Conservation (phyloP, 2,113 vertebrate genomes). For the Hippocampus mohnikei region DNA sequence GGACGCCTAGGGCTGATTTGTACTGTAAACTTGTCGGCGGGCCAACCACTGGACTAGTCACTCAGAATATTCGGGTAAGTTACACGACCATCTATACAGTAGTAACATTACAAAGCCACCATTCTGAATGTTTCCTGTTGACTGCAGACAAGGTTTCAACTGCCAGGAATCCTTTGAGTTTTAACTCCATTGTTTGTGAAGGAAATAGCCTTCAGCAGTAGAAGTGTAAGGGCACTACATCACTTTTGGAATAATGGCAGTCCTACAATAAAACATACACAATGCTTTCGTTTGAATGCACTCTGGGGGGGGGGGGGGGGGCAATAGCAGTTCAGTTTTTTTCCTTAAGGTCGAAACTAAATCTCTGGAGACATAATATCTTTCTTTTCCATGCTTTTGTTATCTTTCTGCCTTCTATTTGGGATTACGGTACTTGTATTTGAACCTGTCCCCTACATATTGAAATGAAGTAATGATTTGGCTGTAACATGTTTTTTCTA, state of each 20-base stretch:
- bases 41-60: slow-evolving; percentile 65
- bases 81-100: background rate
- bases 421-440: background rate
- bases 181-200: slow-evolving; percentile 31
- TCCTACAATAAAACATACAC: background rate
- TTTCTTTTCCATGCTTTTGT: background rate
- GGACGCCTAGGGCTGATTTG: slow-evolving; percentile 72
- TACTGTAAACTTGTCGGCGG: slow-evolving; percentile 92
- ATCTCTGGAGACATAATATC: background rate
- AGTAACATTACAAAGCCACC: background rate
- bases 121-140: background rate
- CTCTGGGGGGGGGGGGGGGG: background rate
- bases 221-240: background rate
- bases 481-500: background rate
- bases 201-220: slow-evolving; percentile 31
- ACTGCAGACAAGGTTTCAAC: background rate
- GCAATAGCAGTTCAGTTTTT: background rate
- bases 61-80: slow-evolving; percentile 83
- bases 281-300: background rate
- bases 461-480: background rate
- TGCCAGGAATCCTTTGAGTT: slow-evolving; percentile 31
- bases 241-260: slow-evolving; percentile 2
- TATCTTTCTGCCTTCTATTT: background rate
- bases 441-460: background rate
- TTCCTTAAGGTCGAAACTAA: background rate